A percentile compares a stretch with the other conserved stretches of the same genome.
These are phyloP conservation scores for Jacana jacana DNA, from an alignment of 2,113 vertebrate genomes.

Conservation along the genomic window DNA sequence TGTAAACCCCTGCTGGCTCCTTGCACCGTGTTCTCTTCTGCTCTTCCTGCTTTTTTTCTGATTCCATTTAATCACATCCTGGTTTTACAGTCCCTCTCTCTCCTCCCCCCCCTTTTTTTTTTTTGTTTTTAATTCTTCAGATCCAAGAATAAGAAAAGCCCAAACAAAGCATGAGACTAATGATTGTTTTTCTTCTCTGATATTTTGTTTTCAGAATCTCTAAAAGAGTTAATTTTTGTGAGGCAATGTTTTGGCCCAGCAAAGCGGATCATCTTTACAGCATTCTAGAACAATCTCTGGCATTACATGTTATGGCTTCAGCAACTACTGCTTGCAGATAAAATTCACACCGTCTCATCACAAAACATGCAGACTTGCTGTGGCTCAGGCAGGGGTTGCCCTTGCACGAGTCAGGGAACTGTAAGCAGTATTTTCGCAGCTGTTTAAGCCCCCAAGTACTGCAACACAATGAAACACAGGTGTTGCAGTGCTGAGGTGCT, in stretches of 20 bases:
- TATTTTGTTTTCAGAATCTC: background rate
- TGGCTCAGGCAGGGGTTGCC: too few relatives aligned
- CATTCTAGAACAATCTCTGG: background rate
- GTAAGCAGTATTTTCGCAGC: accelerated
- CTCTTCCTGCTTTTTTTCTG: background rate
- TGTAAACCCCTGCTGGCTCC: background rate
- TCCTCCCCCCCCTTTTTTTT: too few relatives aligned
- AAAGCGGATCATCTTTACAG: background rate
- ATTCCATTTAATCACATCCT: background rate
- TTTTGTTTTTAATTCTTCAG: background rate
- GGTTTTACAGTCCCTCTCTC: background rate
- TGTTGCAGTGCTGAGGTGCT: background rate
- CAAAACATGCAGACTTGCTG: background rate
- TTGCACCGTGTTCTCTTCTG: background rate
- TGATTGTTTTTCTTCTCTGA: background rate
- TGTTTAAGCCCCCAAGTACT: background rate
- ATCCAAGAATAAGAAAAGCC: background rate
- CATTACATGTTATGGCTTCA: accelerated
- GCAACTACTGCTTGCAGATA: background rate
- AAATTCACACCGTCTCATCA: background rate
- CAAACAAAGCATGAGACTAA: background rate
- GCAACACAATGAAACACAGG: background rate
- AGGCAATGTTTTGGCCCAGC: background rate
- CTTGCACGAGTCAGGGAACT: background rate
- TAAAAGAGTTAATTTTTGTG: background rate